phyloP scores from a whole-genome alignment of 2,797 vertebrate genomes.

The Chiloscyllium punctatum region DNA sequence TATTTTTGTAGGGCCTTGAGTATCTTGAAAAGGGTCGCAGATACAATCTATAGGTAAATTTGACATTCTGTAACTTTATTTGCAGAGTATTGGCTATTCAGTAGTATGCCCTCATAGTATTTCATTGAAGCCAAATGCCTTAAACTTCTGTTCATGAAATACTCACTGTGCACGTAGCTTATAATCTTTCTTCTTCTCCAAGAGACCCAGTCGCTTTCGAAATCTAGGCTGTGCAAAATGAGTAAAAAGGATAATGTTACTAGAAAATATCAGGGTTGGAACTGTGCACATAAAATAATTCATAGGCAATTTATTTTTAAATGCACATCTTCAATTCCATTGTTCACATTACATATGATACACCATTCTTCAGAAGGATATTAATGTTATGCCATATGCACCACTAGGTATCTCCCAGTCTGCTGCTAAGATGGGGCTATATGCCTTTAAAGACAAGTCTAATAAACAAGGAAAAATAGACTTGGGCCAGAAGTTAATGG shows the following conservation, averaged over 20 bases:
- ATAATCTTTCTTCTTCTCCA: constrained; percentile 97
- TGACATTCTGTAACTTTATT: background rate
- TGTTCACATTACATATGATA: background rate
- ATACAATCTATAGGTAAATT: background rate
- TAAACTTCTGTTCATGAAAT: background rate
- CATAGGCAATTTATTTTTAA: background rate
- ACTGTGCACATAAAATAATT: background rate
- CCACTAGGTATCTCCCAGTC: background rate
- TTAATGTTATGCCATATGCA: background rate
- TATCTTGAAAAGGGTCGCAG: background rate
- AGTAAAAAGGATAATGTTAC: background rate
- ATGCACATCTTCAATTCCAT: background rate
- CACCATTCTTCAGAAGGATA: background rate
- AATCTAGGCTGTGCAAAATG: constrained; percentile 60
- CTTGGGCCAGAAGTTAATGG: background rate
- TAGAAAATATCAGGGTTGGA: background rate
- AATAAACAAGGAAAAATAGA: background rate
- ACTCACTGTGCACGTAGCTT: constrained; percentile 83
- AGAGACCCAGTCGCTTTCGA: constrained; percentile 74
- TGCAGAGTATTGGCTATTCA: background rate
- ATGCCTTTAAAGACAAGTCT: background rate
- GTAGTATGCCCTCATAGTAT: too few relatives aligned
- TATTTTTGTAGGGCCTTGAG: background rate
- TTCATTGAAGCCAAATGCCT: too few relatives aligned
- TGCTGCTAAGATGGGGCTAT: background rate